Evolutionary conservation across 92 coral and sea anemone genomes (phyloP), one percentile per base, ranked within the genome.

Genomic region (Chrysogorgia sp.): DNA sequence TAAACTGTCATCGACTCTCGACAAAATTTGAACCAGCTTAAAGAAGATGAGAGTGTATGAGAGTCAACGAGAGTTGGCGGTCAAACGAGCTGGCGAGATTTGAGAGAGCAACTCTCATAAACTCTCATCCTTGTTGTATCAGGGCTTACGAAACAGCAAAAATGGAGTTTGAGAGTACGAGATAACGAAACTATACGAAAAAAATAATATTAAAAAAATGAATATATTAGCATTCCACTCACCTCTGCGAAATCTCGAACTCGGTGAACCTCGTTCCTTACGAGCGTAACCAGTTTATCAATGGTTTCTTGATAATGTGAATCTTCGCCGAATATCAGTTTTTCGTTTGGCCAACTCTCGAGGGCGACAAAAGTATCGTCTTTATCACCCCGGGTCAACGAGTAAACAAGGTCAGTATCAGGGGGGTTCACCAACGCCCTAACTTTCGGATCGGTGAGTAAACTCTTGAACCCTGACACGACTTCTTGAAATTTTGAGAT

Each of bases 401-500:
- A 77, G 71, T 92, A 89, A 32, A 96, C 99, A 29, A 92, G 87
- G 79, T 96, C 99, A 55, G 88, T 83, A 50, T 80, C 61, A 1
- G 99, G 99, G 9, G 99, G 99, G 55, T 33, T 89, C 58, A 90
- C 88, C 55, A 86, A 89, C 19, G 83, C 75, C n/a, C 90, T 82
- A 26, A 96, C 71, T 63, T 75, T 83, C 12, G 84, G 87, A 40
- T 91, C 99, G 76, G 79, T 90, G 37, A 89, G 83, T 67, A 96
- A 81, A 71, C 97, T 89, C 37, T 86, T 85, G 40, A 89, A 96
- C 1, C 84, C 88, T 20, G 96, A 81, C 7, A 84, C 87, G 1
- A 92, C 87, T 47, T 88, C 90, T 70, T 96, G 92, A 83, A 96
- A 96, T 31, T 90, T 90, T 5, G 86, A 77, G 34, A 96, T 83